Evolutionary conservation across 2,113 vertebrate genomes (phyloP).

Genomic region (Dendrocopos noguchii): DNA sequence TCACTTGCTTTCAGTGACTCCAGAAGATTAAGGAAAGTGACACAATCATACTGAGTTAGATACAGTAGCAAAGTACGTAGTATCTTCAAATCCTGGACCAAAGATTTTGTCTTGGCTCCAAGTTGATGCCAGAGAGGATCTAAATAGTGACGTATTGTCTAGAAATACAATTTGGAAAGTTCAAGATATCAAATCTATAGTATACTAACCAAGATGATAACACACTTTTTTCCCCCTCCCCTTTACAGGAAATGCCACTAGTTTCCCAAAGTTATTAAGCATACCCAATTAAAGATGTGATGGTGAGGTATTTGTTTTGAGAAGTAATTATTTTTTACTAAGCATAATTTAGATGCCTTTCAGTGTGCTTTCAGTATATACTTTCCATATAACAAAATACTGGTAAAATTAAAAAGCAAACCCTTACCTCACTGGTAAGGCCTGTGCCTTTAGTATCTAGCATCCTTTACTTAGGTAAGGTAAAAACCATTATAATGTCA

Average conservation of each 20-base stretch:
- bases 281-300: neutral
- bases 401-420: neutral
- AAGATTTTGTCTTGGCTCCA: slow-evolving; percentile 91
- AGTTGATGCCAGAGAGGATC: slow-evolving; percentile 98
- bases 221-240: no score
- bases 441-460: neutral
- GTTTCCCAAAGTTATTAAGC: neutral
- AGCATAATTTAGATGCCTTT: neutral
- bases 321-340: neutral
- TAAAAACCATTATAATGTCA: neutral
- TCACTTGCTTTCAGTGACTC: slow-evolving; percentile 93
- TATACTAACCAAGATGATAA: neutral
- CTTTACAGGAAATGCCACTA: neutral
- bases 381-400: neutral
- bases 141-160: slow-evolving; percentile 95
- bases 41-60: slow-evolving; percentile 96
- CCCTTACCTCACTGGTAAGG: neutral
- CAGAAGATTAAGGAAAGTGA: slow-evolving; percentile 95
- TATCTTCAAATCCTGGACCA: slow-evolving; percentile 96
- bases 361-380: neutral
- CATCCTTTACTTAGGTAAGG: neutral
- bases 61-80: slow-evolving; percentile 90
- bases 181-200: neutral
- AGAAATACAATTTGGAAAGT: slow-evolving; percentile 51
- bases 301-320: neutral